Conservation (phyloP, 1,140 invertebrate species). For the Atta texana region DNA sequence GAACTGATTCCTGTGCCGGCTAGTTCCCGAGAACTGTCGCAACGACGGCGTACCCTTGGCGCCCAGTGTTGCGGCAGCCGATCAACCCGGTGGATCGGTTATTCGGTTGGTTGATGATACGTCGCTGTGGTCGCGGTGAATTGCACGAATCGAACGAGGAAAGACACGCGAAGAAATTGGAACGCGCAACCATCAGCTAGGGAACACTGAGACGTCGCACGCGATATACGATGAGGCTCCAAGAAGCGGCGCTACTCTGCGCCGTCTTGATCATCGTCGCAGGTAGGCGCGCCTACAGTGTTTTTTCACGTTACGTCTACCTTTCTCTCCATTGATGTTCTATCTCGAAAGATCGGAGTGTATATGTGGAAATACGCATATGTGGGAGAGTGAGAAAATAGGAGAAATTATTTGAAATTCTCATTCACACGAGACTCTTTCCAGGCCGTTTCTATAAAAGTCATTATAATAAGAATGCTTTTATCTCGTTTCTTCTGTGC, state of each 20-base stretch:
- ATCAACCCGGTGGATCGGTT: conserved; percentile 63
- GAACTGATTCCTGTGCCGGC: conserved; percentile 72
- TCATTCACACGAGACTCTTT: background rate
- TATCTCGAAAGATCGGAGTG: background rate
- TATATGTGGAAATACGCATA: background rate
- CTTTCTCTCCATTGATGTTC: conserved; percentile 39
- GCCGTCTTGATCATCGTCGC: conserved; percentile 72
- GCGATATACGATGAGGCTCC: conserved; percentile 74
- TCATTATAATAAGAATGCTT: background rate
- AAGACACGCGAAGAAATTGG: conserved; percentile 5
- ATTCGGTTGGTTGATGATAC: conserved; percentile 65
- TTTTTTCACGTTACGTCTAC: conserved; percentile 14
- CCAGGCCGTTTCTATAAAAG: background rate
- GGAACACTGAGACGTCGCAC: background rate
- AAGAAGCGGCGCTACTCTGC: conserved; percentile 76
- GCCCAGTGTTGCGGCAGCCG: conserved; percentile 73
- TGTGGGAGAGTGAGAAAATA: conserved; percentile 1
- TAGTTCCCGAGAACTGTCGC: conserved; percentile 71
- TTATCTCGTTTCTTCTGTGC: too few relatives aligned
- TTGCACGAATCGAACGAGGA: conserved; percentile 31
- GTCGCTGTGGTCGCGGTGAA: conserved; percentile 20
- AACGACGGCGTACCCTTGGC: conserved; percentile 53
- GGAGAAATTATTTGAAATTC: conserved; percentile 31
- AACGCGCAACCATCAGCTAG: background rate
- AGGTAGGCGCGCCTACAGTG: conserved; percentile 72